Conservation (phyloP, 2,113 vertebrate species). For the Pluvianellus socialis region DNA sequence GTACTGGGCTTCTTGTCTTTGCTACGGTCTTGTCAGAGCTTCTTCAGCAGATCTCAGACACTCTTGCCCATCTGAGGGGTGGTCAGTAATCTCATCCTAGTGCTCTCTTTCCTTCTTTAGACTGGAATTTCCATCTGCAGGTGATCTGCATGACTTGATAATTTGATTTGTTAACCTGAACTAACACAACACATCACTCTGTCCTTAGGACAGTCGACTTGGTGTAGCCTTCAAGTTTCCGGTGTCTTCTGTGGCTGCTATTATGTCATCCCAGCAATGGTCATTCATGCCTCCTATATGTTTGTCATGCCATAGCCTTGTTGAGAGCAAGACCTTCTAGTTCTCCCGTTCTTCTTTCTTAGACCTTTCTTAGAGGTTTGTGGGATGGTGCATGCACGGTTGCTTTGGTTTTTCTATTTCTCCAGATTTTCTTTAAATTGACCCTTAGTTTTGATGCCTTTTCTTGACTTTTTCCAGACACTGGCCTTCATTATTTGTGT, state of each 20-base stretch:
- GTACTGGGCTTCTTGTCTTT: neutral
- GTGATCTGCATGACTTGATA: neutral
- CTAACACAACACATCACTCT: neutral
- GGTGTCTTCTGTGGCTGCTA: neutral
- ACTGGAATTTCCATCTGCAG: neutral
- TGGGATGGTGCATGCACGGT: neutral
- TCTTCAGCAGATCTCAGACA: neutral
- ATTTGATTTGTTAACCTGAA: neutral
- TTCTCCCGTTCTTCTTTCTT: neutral
- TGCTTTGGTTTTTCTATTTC: neutral
- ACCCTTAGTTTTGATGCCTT: neutral
- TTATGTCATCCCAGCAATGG: neutral
- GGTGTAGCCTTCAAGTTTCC: neutral
- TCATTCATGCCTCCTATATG: accelerated
- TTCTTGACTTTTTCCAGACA: neutral
- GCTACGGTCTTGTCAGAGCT: neutral
- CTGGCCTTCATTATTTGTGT: neutral
- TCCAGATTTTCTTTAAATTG: neutral
- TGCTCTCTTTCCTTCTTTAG: neutral
- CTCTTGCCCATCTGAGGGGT: neutral
- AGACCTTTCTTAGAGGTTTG: neutral
- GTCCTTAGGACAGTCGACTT: neutral
- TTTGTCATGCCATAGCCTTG: neutral
- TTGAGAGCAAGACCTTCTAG: neutral
- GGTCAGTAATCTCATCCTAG: neutral